These are phyloP conservation scores for Caenorhabditis wallacei DNA, from an alignment of 2,888 invertebrate species.

Conservation along the genomic window DNA sequence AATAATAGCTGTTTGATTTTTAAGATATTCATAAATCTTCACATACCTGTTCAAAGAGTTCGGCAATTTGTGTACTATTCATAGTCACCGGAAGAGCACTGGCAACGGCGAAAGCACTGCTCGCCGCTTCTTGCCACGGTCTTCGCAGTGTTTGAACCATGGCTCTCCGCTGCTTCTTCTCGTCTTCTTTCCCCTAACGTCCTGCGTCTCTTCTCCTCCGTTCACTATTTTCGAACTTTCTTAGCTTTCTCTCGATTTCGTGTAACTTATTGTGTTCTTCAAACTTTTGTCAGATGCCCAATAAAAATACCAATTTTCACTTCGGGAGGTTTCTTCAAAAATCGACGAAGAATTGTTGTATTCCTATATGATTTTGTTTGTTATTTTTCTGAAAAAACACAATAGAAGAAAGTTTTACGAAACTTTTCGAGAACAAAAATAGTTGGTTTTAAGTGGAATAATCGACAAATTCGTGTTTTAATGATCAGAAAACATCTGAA, in stretches of 20 bases:
- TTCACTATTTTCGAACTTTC: constrained; percentile 8
- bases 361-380: constrained; percentile 6
- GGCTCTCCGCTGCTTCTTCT: constrained; percentile 39
- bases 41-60: constrained; percentile 71
- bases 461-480: too few relatives aligned
- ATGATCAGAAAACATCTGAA: too few relatives aligned
- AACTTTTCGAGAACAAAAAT: neutral
- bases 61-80: constrained; percentile 69
- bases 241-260: constrained; percentile 12
- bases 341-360: constrained; percentile 21
- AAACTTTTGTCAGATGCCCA: constrained; percentile 7
- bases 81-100: constrained; percentile 71
- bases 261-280: constrained; percentile 5
- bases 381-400: constrained; percentile 16
- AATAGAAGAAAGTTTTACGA: neutral
- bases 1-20: neutral
- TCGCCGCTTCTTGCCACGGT: constrained; percentile 71
- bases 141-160: constrained; percentile 63
- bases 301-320: constrained; percentile 10
- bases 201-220: constrained; percentile 15
- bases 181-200: constrained; percentile 36
- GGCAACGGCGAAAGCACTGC: constrained; percentile 73
- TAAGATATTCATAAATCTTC: neutral
- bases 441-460: too few relatives aligned
- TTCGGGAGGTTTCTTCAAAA: constrained; percentile 1